These are phyloP conservation scores for Lampris incognitus DNA, from an alignment of 2,113 vertebrate genomes.

Conservation along the genomic window DNA sequence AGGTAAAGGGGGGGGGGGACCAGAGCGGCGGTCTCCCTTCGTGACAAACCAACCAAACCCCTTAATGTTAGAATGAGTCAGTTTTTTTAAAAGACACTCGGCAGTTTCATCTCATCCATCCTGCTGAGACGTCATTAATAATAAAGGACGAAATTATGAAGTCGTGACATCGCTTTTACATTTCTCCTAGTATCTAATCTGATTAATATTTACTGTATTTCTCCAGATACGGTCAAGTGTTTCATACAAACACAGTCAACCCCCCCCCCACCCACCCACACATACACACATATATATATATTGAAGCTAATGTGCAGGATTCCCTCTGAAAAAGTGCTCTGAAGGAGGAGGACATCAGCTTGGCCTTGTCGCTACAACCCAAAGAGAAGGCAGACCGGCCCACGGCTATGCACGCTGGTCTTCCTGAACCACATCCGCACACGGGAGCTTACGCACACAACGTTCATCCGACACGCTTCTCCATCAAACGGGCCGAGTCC, in stretches of 20 bases:
- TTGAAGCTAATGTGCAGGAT: too few species aligned
- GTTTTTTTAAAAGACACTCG: not conserved
- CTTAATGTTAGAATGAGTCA: not conserved
- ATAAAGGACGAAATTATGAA: slow-evolving; percentile 38
- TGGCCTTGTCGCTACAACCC: not conserved
- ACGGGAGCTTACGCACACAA: not conserved
- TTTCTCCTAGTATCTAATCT: not conserved
- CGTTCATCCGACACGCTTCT: not conserved
- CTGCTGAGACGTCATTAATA: slow-evolving; percentile 29
- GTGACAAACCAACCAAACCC: not conserved
- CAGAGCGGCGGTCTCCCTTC: not conserved
- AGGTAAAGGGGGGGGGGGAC: not conserved
- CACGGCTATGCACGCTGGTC: not conserved
- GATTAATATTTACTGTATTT: slow-evolving; percentile 5
- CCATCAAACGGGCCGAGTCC: not conserved
- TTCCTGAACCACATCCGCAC: slow-evolving; percentile 5
- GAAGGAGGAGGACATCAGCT: slow-evolving; percentile 24
- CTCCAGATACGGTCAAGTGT: not conserved
- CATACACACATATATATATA: too few species aligned
- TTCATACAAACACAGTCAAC: slow-evolving; percentile 28
- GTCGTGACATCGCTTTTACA: not conserved
- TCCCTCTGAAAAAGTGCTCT: slow-evolving; percentile 55
- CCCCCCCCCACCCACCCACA: too few species aligned
- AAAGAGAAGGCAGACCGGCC: slow-evolving; percentile 23
- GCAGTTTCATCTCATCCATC: not conserved